Base-by-base conservation (phyloP, 2,888 invertebrate genomes). In the Drosophila peninsularis region DNA sequence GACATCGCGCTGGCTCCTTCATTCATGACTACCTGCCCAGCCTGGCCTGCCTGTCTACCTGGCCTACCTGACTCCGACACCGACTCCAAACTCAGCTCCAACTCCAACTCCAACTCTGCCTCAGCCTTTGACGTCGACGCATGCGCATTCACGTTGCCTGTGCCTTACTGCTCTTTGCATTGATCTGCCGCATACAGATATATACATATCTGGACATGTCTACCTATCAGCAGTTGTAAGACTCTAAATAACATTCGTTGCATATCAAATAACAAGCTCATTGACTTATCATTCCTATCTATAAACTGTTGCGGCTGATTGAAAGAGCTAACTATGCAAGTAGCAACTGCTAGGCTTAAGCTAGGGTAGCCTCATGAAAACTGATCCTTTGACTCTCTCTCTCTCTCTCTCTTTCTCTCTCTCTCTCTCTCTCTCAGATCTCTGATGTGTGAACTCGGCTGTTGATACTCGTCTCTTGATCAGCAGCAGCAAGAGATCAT, bases 11-110 rank as follows among this genome's bases (percentile, higher is more conserved):
- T 47, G 44, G 64, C 44, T 70, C 47, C 50, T 80, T 71, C 87
- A 86, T 81, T 82, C 87, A 82, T 70, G 81, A 67, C 71, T 71
- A 54, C 56, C 75, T 69, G 63, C 34, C 49, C 49, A 17, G 55
- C 41, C 54, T 57, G 56, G 44, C 30, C 62, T 11, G 2, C 7
- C 39, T 65, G 36, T 27, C 44, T 34, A 49, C 62, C 74, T 69
- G 57, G 54, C 19, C 69, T 66, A 62, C 72, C 21, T 41, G 36
- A 52, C 62, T 36, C 27, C 41, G 32, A 34, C 71, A 47, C 7
- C 50, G 36, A 55, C 17, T 45, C 17, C 39, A 54, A 32, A 53
- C 39, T n/a, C 60, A 42, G 19, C 55, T 32, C 7, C 57, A 19
- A 11, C 61, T 2, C 36, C 30, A 17, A 3, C 30, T 30, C 17